Base-by-base conservation (phyloP, 2,797 vertebrate genomes). In the Alca torda region DNA sequence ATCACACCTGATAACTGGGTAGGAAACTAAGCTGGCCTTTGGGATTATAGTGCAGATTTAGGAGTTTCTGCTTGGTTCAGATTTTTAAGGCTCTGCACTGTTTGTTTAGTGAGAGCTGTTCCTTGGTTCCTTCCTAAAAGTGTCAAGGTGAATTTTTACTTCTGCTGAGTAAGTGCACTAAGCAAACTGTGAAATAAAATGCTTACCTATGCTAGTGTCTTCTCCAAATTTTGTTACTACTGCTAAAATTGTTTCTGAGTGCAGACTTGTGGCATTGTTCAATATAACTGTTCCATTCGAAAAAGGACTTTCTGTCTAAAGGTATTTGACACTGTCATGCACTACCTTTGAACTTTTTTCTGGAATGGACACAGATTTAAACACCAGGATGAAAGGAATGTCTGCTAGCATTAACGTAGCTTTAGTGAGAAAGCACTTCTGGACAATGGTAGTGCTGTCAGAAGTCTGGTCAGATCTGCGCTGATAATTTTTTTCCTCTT, bases 401-500 rank as follows among this genome's bases (percentile, higher is more conserved):
- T 41, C 26, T 2, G 3, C 43, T 63, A 60, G 26, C 28, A 30
- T 85, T 43, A 41, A 25, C 19, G 5, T 23, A 60, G 19, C 41
- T 91, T 74, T 45, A 74, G 53, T 60, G 72, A 53, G 60, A 35
- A 11, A 35, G 19, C 33, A n/a, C 16, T 53, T 74, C 20, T 0
- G 18, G 14, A 41, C 56, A 64, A 19, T 45, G 18, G 12, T 81
- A 64, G 19, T 76, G 6, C 21, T 85, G 11, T 54, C 63, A 69
- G n/a, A 75, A 78, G 11, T 57, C 60, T 54, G 31, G 18, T 78
- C 35, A 87, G 64, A 68, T 51, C 15, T 0, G 0, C 67, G 18
- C 17, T 1, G 2, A 3, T 72, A 6, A 16, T 6, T 31, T 61
- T 79, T 43, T 48, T 24, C 3, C 43, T 50, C 28, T 68, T 0